phyloP scores from a whole-genome alignment of 2,888 invertebrate genomes.

The Cosmia trapezina region DNA sequence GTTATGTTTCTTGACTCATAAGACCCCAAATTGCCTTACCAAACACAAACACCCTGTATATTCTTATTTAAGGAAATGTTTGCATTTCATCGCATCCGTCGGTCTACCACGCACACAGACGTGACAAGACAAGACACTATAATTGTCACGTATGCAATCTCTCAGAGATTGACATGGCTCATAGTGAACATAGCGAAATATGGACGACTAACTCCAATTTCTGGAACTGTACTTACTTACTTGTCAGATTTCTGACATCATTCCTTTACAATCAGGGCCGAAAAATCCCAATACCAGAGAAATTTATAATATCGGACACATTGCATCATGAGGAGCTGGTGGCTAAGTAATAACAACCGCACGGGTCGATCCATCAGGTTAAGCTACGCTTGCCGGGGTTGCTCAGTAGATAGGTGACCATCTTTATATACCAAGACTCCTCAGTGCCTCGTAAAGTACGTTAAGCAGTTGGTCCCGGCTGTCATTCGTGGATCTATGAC shows the following conservation, averaged over 20 bases:
- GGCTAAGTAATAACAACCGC: too few species aligned
- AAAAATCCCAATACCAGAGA: not conserved
- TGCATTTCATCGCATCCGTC: not conserved
- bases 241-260: not conserved
- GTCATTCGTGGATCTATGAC: too few species aligned
- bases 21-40: not conserved
- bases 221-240: not conserved
- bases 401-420: too few species aligned
- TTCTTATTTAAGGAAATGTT: not conserved
- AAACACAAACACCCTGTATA: not conserved
- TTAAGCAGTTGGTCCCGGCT: too few species aligned
- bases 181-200: not conserved
- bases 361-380: too few species aligned
- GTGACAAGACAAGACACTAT: not conserved
- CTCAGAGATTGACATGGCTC: not conserved
- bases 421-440: too few species aligned
- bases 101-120: not conserved
- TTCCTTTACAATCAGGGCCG: not conserved
- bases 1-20: not conserved
- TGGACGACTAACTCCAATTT: not conserved
- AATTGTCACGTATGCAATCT: not conserved
- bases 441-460: too few species aligned
- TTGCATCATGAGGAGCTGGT: too few species aligned
- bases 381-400: too few species aligned
- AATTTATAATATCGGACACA: not conserved